A percentile compares a stretch with the other conserved stretches of the same genome.
These are phyloP conservation scores for Bruchidius siliquastri DNA, from an alignment of 2,888 invertebrate species.

Conservation along the genomic window DNA sequence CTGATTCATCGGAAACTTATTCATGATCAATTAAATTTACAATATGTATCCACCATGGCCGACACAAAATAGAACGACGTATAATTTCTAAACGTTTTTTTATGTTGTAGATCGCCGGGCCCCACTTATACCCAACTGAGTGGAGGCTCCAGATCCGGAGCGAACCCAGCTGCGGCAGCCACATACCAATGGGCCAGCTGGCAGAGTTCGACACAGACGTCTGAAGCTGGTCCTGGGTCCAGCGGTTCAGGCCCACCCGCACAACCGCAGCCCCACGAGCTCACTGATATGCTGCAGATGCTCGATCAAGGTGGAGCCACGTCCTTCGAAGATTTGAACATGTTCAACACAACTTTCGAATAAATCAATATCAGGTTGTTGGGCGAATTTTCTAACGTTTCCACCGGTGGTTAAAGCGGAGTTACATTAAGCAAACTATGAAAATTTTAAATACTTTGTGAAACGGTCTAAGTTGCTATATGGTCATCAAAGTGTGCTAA, in stretches of 20 bases:
- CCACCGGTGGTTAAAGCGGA: not conserved
- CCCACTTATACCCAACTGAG: slow-evolving; percentile 78
- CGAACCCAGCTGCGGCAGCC: slow-evolving; percentile 25
- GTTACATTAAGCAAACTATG: not conserved
- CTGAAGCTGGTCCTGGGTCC: slow-evolving; percentile 48
- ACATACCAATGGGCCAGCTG: slow-evolving; percentile 44
- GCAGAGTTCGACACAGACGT: slow-evolving; percentile 37
- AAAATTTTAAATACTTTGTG: no score
- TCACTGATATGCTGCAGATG: slow-evolving; percentile 91
- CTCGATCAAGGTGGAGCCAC: slow-evolving; percentile 77
- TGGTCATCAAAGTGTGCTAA: no score
- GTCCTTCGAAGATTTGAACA: slow-evolving; percentile 83
- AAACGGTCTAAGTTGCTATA: no score
- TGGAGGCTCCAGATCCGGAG: slow-evolving; percentile 49
- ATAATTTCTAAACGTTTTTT: no score
- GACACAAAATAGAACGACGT: no score
- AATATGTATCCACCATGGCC: no score
- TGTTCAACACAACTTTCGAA: slow-evolving; percentile 82
- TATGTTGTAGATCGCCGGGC: slow-evolving; percentile 61
- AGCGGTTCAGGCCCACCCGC: slow-evolving; percentile 57
- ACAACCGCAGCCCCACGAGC: slow-evolving; percentile 71
- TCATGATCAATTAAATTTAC: no score
- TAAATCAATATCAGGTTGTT: slow-evolving; percentile 31
- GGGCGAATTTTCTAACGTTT: slow-evolving; percentile 3
- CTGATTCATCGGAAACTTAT: no score